Base-by-base conservation (phyloP, 2,113 vertebrate genomes). In the Ammodramus savannarum region DNA sequence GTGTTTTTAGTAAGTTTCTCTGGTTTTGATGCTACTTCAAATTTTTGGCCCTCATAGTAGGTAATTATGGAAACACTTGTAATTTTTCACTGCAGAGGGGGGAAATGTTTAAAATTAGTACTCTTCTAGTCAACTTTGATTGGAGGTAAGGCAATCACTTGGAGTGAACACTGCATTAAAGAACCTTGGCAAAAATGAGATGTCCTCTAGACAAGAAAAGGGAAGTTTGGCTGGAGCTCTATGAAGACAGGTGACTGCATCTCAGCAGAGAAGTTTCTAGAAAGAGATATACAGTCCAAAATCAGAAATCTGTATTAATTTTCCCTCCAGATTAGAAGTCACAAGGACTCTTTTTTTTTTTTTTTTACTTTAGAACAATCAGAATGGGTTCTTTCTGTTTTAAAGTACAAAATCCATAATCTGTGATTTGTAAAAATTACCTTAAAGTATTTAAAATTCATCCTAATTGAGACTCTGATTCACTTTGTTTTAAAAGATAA, bases 101-200 rank as follows among this genome's bases (percentile, higher is more conserved):
- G 12, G 20, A 54, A 8, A 7, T 54, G 46, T 36, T 65, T 68
- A 65, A 86, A 97, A 90, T 95, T 94, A 81, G 26, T 72, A 49
- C 19, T 54, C 20, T 51, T 73, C 19, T 25, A 77, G 39, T 59
- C 55, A 66, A 17, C 29, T n/a, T 41, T 49, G 66, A 58, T 8
- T 62, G 25, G 21, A 26, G 4, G 7, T 39, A 66, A 58, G 34
- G 21, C 9, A 74, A 69, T 69, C 4, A 54, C 38, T 85, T 63
- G 26, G 6, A 66, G 36, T 91, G 44, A 89, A 68, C 13, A 72
- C 29, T 19, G 23, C 3, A 32, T 36, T 65, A 13, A 80, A 69
- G 21, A 27, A 34, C 16, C 21, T 34, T 34, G 38, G 17, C 11
- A 81, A 78, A 93, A 90, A 52, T 41, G 5, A 41, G 7, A 68